Evolutionary conservation across 2,888 invertebrate species (phyloP), one percentile per base, ranked within the genome.

Genomic region (Conomelus anceps): DNA sequence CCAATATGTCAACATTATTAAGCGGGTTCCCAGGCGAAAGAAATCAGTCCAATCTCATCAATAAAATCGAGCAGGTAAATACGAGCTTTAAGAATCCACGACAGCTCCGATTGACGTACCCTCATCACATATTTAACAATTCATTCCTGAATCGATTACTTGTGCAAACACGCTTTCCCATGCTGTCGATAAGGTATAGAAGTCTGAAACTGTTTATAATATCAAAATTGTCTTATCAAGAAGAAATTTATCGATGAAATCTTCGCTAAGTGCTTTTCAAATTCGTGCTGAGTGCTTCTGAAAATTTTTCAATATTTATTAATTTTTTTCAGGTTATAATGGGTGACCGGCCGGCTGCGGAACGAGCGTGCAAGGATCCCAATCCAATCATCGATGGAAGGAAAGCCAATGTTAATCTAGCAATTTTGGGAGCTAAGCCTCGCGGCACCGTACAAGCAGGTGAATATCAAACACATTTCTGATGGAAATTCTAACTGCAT

Each of bases 351-450:
- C 96, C 97, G 89, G 98, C 98, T 87, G 99, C 99, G 88, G 99
- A 99, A 93, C 95, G 98, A 92, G 99, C 99, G 88, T 98, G 98
- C 94, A 98, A 99, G 94, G 99, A 99, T 93, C 98, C 99, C 89
- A 99, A 99, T 94, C 99, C 99, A 89, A 98, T 99, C 93, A 99
- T 99, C 92, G 99, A 99, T 93, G 99, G 99, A 89, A 95, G 99
- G 93, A 99, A 99, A 95, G 99, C 99, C 90, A 99, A 99, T 94
- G 99, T 99, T 88, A 99, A 99, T 94, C 95, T 99, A 92, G 99
- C 99, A 91, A 99, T 99, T 93, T 95, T 99, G 92, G 99, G 99
- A 93, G 99, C 99, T 91, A 99, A 99, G 94, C 99, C 99, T 88
- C 95, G 98, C 94, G 97, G 97, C 93, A 97, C 97, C 94, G 95